phyloP scores from a whole-genome alignment of 64 coral and sea anemone species.

The Stylophora pistillata region DNA sequence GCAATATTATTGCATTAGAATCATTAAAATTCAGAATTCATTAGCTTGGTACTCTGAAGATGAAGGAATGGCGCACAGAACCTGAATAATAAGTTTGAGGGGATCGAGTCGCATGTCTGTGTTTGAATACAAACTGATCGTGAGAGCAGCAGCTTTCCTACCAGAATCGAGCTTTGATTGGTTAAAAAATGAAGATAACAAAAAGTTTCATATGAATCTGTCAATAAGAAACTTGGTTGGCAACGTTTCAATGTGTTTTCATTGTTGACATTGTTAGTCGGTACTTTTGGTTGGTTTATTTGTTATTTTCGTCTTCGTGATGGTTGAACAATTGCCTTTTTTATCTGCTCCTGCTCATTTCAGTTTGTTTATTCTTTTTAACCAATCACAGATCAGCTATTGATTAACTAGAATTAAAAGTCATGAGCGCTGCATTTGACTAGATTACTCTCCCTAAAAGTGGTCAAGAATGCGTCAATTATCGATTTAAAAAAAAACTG shows the following conservation, averaged over 20 bases:
- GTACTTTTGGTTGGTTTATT: neutral
- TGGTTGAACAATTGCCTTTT: neutral
- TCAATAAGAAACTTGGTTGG: neutral
- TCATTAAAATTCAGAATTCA: too few relatives aligned
- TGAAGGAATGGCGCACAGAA: too few relatives aligned
- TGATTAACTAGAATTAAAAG: slow-evolving; percentile 5
- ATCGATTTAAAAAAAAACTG: neutral
- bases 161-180: too few relatives aligned
- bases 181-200: neutral
- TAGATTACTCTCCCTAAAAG: neutral
- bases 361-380: neutral
- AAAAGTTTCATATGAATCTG: neutral
- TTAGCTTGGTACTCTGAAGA: too few relatives aligned
- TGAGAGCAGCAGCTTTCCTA: too few relatives aligned
- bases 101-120: too few relatives aligned
- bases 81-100: too few relatives aligned
- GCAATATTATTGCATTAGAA: too few relatives aligned
- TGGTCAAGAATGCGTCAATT: neutral
- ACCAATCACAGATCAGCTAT: neutral
- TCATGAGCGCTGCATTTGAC: neutral
- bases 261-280: neutral
- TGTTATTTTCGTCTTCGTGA: neutral
- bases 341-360: neutral
- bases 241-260: neutral
- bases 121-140: too few relatives aligned